Percentiles rank a stretch among this genome's conserved stretches.
Evolutionary conservation across 2,888 invertebrate genomes (phyloP).

Genomic region (Drosophila ustulata): DNA sequence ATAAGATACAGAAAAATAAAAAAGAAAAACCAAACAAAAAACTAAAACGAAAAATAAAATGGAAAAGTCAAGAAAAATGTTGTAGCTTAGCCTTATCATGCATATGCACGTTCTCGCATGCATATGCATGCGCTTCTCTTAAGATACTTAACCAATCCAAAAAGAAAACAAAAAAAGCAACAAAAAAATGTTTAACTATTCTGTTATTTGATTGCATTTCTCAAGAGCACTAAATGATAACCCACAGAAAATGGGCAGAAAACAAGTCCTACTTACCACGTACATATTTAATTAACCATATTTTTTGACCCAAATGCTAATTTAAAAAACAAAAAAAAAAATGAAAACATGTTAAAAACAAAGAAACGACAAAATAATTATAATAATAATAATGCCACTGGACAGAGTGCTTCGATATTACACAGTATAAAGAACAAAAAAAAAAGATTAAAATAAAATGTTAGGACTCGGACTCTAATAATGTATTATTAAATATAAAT

Average conservation of each 20-base stretch:
- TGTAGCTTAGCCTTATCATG: slow-evolving; percentile 52
- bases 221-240: slow-evolving; percentile 54
- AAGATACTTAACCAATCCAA: slow-evolving; percentile 51
- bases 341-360: slow-evolving; percentile 42
- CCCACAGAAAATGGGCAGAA: slow-evolving; percentile 37
- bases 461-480: slow-evolving; percentile 74
- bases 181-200: slow-evolving; percentile 46
- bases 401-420: slow-evolving; percentile 74
- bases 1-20: slow-evolving; percentile 25
- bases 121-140: slow-evolving; percentile 50
- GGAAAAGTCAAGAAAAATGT: slow-evolving; percentile 28
- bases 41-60: slow-evolving; percentile 10
- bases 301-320: slow-evolving; percentile 46
- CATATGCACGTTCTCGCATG: slow-evolving; percentile 15
- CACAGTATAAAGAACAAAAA: slow-evolving; percentile 49
- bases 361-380: slow-evolving; percentile 27
- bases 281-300: slow-evolving; percentile 36
- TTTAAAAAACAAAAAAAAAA: slow-evolving; percentile 8
- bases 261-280: slow-evolving; percentile 50
- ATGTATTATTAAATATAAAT: slow-evolving; percentile 80
- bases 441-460: slow-evolving; percentile 40
- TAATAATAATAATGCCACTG: slow-evolving; percentile 43
- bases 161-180: slow-evolving; percentile 6
- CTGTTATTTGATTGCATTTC: slow-evolving; percentile 64
- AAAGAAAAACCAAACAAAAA: slow-evolving; percentile 1